Evolutionary conservation across 2,113 vertebrate genomes (phyloP).

Genomic region (Lota lota): DNA sequence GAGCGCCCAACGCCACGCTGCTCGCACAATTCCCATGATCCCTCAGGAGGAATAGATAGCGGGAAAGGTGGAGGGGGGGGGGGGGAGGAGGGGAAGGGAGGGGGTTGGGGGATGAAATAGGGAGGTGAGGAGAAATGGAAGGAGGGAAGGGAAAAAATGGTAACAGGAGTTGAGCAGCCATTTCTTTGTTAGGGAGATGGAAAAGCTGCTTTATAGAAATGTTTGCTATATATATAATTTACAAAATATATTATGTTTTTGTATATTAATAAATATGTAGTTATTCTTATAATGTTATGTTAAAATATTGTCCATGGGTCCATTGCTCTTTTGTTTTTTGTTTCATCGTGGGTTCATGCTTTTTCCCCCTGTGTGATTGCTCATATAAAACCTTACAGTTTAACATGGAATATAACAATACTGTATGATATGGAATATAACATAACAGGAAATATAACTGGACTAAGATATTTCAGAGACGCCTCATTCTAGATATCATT

Average conservation of each 20-base stretch:
- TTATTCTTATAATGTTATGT: too few species aligned
- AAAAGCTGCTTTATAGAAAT: neutral
- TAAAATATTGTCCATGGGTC: too few species aligned
- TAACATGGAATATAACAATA: too few species aligned
- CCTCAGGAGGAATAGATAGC: slow-evolving; percentile 48
- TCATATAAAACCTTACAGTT: too few species aligned
- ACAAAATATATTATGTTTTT: neutral
- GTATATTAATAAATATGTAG: neutral
- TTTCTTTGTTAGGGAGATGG: slow-evolving; percentile 46
- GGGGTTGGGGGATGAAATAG: slow-evolving; percentile 9
- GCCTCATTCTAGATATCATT: too few species aligned
- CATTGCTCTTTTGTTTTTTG: too few species aligned
- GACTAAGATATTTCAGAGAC: too few species aligned
- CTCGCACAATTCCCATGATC: slow-evolving; percentile 74
- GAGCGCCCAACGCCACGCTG: slow-evolving; percentile 71
- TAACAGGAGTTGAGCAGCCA: slow-evolving; percentile 30
- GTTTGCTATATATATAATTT: neutral
- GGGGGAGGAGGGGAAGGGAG: slow-evolving; percentile 35
- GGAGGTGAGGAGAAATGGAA: slow-evolving; percentile 35
- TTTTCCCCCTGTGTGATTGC: neutral
- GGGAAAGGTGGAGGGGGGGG: slow-evolving; percentile 24
- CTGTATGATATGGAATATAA: too few species aligned
- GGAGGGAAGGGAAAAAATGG: slow-evolving; percentile 21
- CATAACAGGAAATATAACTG: neutral
- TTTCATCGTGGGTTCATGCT: neutral